Percentiles rank a stretch among this genome's conserved stretches.
Evolutionary conservation across 2,113 vertebrate species (phyloP).

Genomic region (Pavo muticus): DNA sequence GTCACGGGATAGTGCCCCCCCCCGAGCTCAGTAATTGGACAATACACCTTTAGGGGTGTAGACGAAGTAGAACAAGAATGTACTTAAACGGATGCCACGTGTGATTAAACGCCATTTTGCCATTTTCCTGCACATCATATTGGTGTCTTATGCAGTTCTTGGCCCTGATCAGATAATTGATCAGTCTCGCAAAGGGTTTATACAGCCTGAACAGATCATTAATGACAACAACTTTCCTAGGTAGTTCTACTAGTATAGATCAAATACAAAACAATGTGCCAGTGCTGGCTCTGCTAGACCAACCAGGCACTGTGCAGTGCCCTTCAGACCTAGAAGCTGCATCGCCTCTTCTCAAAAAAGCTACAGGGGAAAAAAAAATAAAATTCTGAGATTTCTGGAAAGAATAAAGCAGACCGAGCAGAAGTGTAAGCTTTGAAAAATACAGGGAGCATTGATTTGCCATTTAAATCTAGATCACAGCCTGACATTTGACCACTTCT

Average conservation of each 20-base stretch:
- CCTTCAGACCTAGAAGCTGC: too few species aligned
- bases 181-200: too few species aligned
- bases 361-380: background rate
- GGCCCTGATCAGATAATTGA: too few species aligned
- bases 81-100: too few species aligned
- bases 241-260: rapidly evolving
- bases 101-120: too few species aligned
- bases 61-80: too few species aligned
- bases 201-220: too few species aligned
- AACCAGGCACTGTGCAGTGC: background rate
- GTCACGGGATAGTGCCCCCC: too few species aligned
- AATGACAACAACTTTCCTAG: background rate
- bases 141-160: too few species aligned
- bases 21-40: too few species aligned
- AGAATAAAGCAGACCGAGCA: background rate
- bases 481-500: background rate
- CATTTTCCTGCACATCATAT: too few species aligned
- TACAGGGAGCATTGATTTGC: background rate
- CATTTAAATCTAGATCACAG: background rate
- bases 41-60: too few species aligned
- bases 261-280: background rate
- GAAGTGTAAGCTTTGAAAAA: background rate
- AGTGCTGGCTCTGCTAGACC: background rate
- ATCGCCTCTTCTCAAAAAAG: background rate
- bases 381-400: background rate